Evolutionary conservation across 1,140 invertebrate species (phyloP), one percentile per base, ranked within the genome.

Genomic region (Diachasmimorpha longicaudata): DNA sequence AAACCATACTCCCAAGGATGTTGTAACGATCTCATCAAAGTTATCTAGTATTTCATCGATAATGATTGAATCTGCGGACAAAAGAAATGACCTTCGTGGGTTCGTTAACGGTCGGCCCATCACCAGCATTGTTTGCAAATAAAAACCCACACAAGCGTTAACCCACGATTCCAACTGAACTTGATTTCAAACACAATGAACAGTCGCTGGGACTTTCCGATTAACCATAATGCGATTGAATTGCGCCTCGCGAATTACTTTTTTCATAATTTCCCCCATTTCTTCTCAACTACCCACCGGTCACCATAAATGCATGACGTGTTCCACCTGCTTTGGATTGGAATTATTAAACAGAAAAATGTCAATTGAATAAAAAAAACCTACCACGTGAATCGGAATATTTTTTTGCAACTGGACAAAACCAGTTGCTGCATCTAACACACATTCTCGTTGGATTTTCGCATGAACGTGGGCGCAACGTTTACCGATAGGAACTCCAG

Each of bases 131-230:
- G 31, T 68, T 68, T 52, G 48, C 48, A 42, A 42, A 42, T 11
- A 58, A 25, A 9, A 14, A 36, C 31, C 11, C 63, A 74, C 72
- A 19, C 58, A 44, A 39, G 58, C 46, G 10, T 42, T 74, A 66
- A 37, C 37, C 9, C 58, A 63, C 58, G 31, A 13, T 31, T 66
- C 31, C 58, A n/a, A 39, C 19, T 74, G 58, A 74, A 74, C 58
- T 74, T 66, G 37, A 66, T 68, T 67, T 14, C 19, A 23, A 74
- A 74, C 58, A 74, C 31, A 23, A 42, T 58, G 23, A 19, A 66
- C 25, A 19, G 48, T 11, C 2, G 48, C 14, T 16, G 48, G n/a
- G 16, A 52, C 48, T 52, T 19, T 52, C 14, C 48, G 14, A 52
- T 52, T 52, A 52, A 9, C 14, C 16, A 52, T 16, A 52, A 52